Base-by-base conservation (phyloP, 23 tunicate genomes). In the Halocynthia roretzi region DNA sequence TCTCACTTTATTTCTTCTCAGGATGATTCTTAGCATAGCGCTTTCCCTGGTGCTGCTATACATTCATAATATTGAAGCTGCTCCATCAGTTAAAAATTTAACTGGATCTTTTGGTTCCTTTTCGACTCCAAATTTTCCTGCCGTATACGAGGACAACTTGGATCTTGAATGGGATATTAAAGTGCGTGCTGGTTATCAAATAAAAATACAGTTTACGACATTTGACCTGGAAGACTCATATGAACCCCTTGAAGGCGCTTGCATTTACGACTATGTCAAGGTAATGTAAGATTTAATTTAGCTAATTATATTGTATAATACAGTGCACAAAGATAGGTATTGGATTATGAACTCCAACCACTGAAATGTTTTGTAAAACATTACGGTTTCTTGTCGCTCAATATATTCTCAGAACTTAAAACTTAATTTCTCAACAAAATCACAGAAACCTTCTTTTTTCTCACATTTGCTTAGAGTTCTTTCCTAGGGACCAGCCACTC, bases 221-320 rank as follows among this genome's bases (percentile, higher is more conserved):
- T 86, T 86, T 53, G 92, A 86, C 31, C 82, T 86, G 53, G 92
- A 86, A 81, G 92, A 86, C 69, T 71, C 76, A 8, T 52, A 71
- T 40, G 76, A 71, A 8, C 70, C 70, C n/a, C 48, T 20, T 10
- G 87, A 82, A 21, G 87, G 95, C 10, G 71, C 81, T 49, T 88
- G 95, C 53, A 78, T 67, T 21, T 88, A 88, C 58, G 95, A 88
- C 57, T 88, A 78, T 62, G 71, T 88, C 6, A 40, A 56, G 84
- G 95, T 88, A 51, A 15, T 12, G 61, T 2, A 56, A 56, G 17
- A 58, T 58, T 58, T 58, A 58, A 58, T 14, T 14, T 58, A 58
- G 4, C 63, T n/a, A 58, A 2, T 14, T 58, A 14, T n/a, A 58
- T 15, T 58, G 63, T 15, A 58, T 14, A 58, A 14, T 58, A 58